Conservation (phyloP, 2,888 invertebrate genomes). For the Oscheius sp. region DNA sequence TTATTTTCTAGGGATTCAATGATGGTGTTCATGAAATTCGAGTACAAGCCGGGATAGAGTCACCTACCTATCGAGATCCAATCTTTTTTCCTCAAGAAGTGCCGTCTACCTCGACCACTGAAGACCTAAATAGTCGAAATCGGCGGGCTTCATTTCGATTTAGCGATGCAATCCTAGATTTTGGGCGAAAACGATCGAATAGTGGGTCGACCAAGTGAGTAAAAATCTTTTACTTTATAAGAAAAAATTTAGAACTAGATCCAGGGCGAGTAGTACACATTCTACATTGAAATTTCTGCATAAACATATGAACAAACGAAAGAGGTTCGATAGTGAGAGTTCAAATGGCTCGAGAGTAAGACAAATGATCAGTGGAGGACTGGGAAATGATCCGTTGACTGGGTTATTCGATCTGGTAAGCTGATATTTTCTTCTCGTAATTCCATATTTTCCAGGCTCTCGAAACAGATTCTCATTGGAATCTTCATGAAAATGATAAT, state of each 20-base stretch:
- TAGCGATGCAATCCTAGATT: neutral
- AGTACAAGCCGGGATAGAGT: constrained; percentile 47
- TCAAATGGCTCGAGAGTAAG: constrained; percentile 28
- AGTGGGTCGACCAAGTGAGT: constrained; percentile 42
- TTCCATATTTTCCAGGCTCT: constrained; percentile 8
- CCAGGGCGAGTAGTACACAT: constrained; percentile 45
- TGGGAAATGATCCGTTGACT: neutral
- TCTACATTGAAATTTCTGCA: constrained; percentile 39
- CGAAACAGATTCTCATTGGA: constrained; percentile 5
- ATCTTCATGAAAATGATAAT: constrained; percentile 1
- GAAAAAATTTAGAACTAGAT: constrained; percentile 37
- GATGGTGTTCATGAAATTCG: constrained; percentile 62
- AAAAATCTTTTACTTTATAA: neutral
- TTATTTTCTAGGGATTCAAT: constrained; percentile 53
- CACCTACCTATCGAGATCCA: constrained; percentile 32
- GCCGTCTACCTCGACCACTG: neutral
- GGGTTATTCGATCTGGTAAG: constrained; percentile 11
- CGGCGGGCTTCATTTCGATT: neutral
- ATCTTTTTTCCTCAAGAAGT: constrained; percentile 15
- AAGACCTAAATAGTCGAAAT: neutral
- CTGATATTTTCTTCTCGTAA: neutral
- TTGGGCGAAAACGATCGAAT: constrained; percentile 31
- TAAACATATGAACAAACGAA: constrained; percentile 20
- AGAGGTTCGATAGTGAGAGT: constrained; percentile 29
- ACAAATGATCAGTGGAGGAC: constrained; percentile 32